Evolutionary conservation across 2,113 vertebrate genomes (phyloP), one percentile per base, ranked within the genome.

Genomic region (Corynorhinus townsendii): DNA sequence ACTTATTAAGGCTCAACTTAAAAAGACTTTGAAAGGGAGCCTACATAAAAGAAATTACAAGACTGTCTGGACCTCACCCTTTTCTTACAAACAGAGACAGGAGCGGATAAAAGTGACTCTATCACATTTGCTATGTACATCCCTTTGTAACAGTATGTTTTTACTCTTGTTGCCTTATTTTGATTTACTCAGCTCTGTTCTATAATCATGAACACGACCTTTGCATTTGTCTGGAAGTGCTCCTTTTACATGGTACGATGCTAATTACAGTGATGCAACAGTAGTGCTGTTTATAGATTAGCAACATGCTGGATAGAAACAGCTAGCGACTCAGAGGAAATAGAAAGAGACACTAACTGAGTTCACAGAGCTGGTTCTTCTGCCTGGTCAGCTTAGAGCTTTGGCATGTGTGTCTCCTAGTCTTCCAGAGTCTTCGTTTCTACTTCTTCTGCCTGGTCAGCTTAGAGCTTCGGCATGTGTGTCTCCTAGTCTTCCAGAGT

Each of bases 1-100:
- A 85, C 88, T 96, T 96, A 96, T 97, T 97, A 96, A 95, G 69
- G 49, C 68, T 92, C 24, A 33, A 35, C 64, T 59, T 75, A 80
- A 91, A 96, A 84, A 85, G 43, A 7, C 62, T 75, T 94, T 94
- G 90, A 96, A 95, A 93, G 38, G 17, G 49, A 95, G 69, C 73
- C 92, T 96, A 35, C 11, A 77, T 89, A 90, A 16, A 90, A 93
- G 69, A 89, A 94, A 45, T 85, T 87, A 52, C 59, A 71, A 76
- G 92, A 68, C 85, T 94, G 45, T 94, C 86, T 49, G 35, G 38
- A 87, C 45, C 7, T 71, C 43, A 5, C 95, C 19, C 69, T 76
- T 66, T 62, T 68, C 82, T 96, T 68, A 80, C 75, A 91, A 90
- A 93, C 43, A 95, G 69, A 96, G 54, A 95, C 75, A 75, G 81